Conservation (phyloP, 1,140 invertebrate species). For the Macrobrachium nipponense region DNA sequence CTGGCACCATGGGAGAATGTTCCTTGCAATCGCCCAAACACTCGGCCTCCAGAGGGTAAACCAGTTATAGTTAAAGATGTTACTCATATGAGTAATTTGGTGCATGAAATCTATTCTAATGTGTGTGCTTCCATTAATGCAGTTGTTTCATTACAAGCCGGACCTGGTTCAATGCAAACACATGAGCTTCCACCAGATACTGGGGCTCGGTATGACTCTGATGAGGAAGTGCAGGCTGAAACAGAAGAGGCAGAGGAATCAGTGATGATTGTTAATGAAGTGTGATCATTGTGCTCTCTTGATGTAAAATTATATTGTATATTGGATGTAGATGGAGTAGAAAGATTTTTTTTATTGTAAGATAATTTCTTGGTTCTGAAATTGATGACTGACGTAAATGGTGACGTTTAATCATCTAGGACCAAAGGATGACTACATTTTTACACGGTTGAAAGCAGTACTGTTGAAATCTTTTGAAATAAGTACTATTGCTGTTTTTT, state of each 20-base stretch:
- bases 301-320: too few relatives aligned
- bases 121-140: constrained; percentile 58
- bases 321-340: too few relatives aligned
- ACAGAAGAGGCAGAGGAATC: constrained; percentile 42
- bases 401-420: too few relatives aligned
- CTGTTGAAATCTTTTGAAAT: too few relatives aligned
- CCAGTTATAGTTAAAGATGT: constrained; percentile 82
- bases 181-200: constrained; percentile 57
- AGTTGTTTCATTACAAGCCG: constrained; percentile 27
- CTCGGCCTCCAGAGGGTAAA: constrained; percentile 65
- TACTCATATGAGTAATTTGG: constrained; percentile 92
- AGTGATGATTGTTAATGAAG: constrained; percentile 60
- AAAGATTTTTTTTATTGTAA: too few relatives aligned
- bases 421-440: too few relatives aligned
- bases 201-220: constrained; percentile 63
- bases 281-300: not conserved
- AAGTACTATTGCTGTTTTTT: too few relatives aligned
- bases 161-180: constrained; percentile 41
- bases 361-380: too few relatives aligned
- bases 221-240: constrained; percentile 50
- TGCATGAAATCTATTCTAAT: constrained; percentile 84
- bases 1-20: constrained; percentile 83
- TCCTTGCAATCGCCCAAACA: constrained; percentile 76
- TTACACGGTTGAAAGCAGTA: too few relatives aligned
- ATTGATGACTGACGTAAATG: too few relatives aligned